A percentile compares a stretch with the other conserved stretches of the same genome.
Evolutionary conservation across 1,140 invertebrate species (phyloP).

Genomic region (Radopholus similis): DNA sequence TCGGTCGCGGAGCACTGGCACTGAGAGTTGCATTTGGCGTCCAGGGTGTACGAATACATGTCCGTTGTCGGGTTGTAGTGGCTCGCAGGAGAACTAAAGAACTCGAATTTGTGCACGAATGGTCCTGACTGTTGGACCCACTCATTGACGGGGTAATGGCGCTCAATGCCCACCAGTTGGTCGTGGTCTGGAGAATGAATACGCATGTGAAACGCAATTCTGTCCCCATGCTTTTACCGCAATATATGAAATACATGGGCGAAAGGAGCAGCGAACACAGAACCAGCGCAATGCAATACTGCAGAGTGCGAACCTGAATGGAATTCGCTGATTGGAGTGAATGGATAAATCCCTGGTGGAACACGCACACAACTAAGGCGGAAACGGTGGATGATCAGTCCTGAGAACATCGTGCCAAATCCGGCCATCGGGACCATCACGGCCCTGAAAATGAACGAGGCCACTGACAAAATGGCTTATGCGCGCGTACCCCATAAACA

Average conservation of each 20-base stretch:
- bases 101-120: not conserved
- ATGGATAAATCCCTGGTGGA: too few species aligned
- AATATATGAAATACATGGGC: constrained; percentile 60
- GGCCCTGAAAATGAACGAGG: not conserved
- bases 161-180: constrained; percentile 52
- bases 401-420: constrained; percentile 57
- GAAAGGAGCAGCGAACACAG: constrained; percentile 51
- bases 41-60: constrained; percentile 33
- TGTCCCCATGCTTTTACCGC: too few species aligned
- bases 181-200: too few species aligned
- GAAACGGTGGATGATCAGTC: constrained; percentile 56
- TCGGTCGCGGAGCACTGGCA: constrained; percentile 45
- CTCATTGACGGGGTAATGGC: constrained; percentile 51
- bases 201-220: too few species aligned
- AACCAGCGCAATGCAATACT: constrained; percentile 55
- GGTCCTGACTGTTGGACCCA: constrained; percentile 3
- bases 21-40: constrained; percentile 47
- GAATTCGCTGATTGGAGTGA: too few species aligned
- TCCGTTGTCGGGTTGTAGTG: constrained; percentile 38
- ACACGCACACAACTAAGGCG: constrained; percentile 52
- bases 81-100: constrained; percentile 33
- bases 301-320: too few species aligned
- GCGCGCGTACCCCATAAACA: constrained; percentile 45
- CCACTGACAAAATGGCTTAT: not conserved
- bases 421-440: constrained; percentile 51